phyloP scores from a whole-genome alignment of 2,113 vertebrate genomes.

The Periophthalmodon schlosseri region DNA sequence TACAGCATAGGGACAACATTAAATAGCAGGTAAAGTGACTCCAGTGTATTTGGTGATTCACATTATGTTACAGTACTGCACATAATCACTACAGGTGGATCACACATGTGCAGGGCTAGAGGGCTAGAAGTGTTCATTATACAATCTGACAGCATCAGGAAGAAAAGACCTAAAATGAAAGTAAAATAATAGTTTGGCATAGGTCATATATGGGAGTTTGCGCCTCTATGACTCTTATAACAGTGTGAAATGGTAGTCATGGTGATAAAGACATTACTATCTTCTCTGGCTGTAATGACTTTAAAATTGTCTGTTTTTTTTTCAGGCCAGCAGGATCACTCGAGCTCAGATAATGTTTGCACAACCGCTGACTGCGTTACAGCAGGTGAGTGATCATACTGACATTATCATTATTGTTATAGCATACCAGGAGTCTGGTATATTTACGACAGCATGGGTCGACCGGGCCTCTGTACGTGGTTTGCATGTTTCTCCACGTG shows the following conservation, averaged over 20 bases:
- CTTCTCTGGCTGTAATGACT: slow-evolving; percentile 5
- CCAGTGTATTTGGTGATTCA: too few species aligned
- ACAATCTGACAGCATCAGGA: too few species aligned
- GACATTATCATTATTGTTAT: slow-evolving; percentile 4
- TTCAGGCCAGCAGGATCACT: slow-evolving; percentile 72
- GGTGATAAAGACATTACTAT: slow-evolving; percentile 24
- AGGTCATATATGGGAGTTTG: slow-evolving; percentile 32
- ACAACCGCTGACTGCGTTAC: slow-evolving; percentile 87
- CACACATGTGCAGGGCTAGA: too few species aligned
- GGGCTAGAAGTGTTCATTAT: too few species aligned
- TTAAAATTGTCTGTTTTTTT: slow-evolving; percentile 11
- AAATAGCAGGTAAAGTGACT: too few species aligned
- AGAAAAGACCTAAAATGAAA: too few species aligned
- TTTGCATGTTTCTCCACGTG: too few species aligned
- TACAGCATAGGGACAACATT: too few species aligned
- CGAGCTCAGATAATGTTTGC: slow-evolving; percentile 70
- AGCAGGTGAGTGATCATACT: slow-evolving; percentile 80
- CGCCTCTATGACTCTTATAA: slow-evolving; percentile 9
- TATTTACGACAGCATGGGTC: too few species aligned
- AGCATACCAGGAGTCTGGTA: neutral
- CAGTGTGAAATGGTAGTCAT: slow-evolving; percentile 28
- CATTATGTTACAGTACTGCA: too few species aligned
- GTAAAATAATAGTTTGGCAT: slow-evolving; percentile 4
- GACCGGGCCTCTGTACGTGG: too few species aligned
- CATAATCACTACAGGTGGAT: too few species aligned